Evolutionary conservation across 1,140 invertebrate species (phyloP).

Genomic region (Dermatophagoides farinae): DNA sequence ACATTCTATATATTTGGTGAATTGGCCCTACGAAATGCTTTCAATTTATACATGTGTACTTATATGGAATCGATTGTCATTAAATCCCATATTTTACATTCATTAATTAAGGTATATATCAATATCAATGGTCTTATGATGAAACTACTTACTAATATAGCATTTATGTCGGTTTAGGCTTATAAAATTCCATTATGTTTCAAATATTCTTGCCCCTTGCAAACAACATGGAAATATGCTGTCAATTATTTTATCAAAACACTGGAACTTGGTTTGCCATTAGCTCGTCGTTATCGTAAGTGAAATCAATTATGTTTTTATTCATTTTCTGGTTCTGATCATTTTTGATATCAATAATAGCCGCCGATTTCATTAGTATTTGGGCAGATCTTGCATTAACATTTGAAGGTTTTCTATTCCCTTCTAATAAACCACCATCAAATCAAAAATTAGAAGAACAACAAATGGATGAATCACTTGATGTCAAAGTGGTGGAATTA

Average conservation of each 20-base stretch:
- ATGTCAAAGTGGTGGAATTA: constrained; percentile 55
- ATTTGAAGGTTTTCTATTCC: constrained; percentile 76
- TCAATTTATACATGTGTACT: constrained; percentile 58
- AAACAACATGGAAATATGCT: constrained; percentile 64
- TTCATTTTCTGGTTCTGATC: constrained; percentile 29
- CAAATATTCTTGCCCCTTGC: constrained; percentile 60
- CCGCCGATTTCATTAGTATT: constrained; percentile 27
- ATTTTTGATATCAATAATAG: constrained; percentile 19
- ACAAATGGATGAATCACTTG: constrained; percentile 57
- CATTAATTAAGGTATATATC: constrained; percentile 41
- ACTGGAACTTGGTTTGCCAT: constrained; percentile 59
- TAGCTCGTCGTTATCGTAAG: constrained; percentile 49
- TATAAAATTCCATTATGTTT: constrained; percentile 49
- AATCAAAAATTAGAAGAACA: constrained; percentile 57
- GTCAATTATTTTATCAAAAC: constrained; percentile 54
- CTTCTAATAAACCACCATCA: constrained; percentile 35
- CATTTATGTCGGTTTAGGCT: constrained; percentile 26
- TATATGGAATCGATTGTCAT: constrained; percentile 49
- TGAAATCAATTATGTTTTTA: constrained; percentile 35
- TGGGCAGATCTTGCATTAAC: constrained; percentile 68
- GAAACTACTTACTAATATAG: too few species aligned
- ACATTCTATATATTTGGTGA: constrained; percentile 44
- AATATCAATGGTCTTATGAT: too few species aligned
- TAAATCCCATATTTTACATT: constrained; percentile 47
- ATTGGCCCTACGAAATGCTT: constrained; percentile 54